Base-by-base conservation (phyloP, 2,888 invertebrate genomes). In the Ctena decussata region DNA sequence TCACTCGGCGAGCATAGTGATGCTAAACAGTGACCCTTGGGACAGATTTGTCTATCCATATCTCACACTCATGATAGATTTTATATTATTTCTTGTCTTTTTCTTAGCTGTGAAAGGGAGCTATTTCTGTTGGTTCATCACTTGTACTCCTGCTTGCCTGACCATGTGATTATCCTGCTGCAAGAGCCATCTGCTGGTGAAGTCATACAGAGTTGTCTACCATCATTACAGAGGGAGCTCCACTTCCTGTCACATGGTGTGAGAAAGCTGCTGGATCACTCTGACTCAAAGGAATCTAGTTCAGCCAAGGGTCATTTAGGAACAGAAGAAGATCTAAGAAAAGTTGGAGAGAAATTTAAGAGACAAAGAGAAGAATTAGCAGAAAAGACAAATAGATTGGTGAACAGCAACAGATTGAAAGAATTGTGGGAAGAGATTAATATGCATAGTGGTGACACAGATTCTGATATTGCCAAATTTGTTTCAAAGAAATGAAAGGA, bases 61-160 rank as follows among this genome's bases (percentile, higher is more conserved):
- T n/a, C n/a, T n/a, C n/a, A n/a, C n/a, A n/a, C n/a, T n/a, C n/a
- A n/a, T n/a, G n/a, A n/a, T n/a, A n/a, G n/a, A n/a, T n/a, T n/a
- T n/a, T n/a, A n/a, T n/a, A n/a, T n/a, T n/a, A n/a, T n/a, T n/a
- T 6, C 8, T 60, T 60, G 6, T 69, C 37, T 41, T n/a, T 60
- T 27, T 69, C 73, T 32, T 74, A 89, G 89, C 6, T 65, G 60
- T 35, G 60, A 75, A 24, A 75, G 83, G 30, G 87, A 90, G 37
- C 44, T 90, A 41, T 80, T 85, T 21, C 72, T 90, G 53, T 37
- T 82, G 46, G 69, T 90, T 32, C 89, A 87, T 30, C 89, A 87
- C 69, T 60, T 90, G 41, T 90, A 90, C 49, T 18, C 77, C 11
- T 46, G 84, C 71, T 80, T 90, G 32, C 87, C 89, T 44, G 89